Base-by-base conservation (phyloP, 2,888 invertebrate species). In the Volucella zonaria region DNA sequence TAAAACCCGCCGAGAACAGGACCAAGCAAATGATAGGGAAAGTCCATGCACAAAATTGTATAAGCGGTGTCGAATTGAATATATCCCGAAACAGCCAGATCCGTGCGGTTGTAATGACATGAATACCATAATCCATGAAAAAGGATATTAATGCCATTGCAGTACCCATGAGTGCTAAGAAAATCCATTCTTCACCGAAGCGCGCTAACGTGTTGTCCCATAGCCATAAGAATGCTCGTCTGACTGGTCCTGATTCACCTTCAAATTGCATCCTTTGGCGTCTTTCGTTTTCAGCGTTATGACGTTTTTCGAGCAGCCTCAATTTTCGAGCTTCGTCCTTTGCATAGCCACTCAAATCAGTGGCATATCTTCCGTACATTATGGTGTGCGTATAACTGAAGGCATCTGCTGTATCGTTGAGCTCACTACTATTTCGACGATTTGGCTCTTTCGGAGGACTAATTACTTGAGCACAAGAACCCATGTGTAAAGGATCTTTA, bases 141-240 rank as follows among this genome's bases (percentile, higher is more conserved):
- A 97, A 99, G 92, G 97, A 98, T 88, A 98, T 94, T 59, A 97
- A 93, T 1, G 98, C 98, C 97, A 98, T 98, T 88, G 98, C 96
- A 89, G 98, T 94, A 71, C 98, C 98, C 58, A 99, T 93, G 11
- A 98, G 93, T 0, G 98, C 97, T 88, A 99, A 93, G 92, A 98
- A 98, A 70, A 98, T 95, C 98, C 98, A 99, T 92, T 99, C 98
- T 92, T 98, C 98, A 73, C 98, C 98, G 59, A 97, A 93, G 87
- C 96, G 94, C 18, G 97, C 97, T 90, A 98, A 96, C 51, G 96
- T 96, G 92, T 96, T 95, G 89, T 95, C 94, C 97, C 97, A 97
- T 86, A 96, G 90, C 91, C 94, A 95, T 87, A 94, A 94, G 87
- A 94, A 91, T 18, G 94, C 92, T 80, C 92, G 92, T 52, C 93